phyloP scores from a whole-genome alignment of 2,113 vertebrate species.

The Galemys pyrenaicus region DNA sequence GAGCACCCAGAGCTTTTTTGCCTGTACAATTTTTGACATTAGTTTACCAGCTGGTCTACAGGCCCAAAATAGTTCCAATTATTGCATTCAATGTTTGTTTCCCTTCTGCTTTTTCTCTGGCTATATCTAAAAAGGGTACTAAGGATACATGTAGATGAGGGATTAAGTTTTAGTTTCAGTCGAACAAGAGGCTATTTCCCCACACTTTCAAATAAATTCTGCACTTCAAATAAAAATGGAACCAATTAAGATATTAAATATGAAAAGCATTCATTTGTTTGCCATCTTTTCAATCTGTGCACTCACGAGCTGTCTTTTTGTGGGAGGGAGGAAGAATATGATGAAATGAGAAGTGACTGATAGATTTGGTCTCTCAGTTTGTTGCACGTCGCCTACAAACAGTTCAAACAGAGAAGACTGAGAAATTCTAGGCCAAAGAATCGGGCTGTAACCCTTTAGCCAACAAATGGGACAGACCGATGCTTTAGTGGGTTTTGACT shows the following conservation, averaged over 20 bases:
- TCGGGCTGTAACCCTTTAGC: neutral
- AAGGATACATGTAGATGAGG: neutral
- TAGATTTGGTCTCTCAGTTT: neutral
- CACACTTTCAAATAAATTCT: neutral
- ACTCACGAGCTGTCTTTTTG: neutral
- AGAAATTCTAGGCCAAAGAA: slow-evolving; percentile 1
- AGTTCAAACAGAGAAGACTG: neutral
- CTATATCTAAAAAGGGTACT: neutral
- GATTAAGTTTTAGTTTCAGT: neutral
- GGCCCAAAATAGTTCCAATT: neutral
- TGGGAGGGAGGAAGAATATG: neutral
- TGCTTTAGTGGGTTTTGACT: neutral
- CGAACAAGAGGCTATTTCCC: neutral
- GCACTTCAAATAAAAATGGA: neutral
- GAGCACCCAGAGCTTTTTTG: neutral
- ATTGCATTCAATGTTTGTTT: neutral
- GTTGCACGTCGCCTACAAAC: neutral
- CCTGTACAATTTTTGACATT: neutral
- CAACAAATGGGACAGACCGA: neutral
- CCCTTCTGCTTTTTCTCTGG: slow-evolving; percentile 5
- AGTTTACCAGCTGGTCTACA: too few species aligned
- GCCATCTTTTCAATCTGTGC: neutral
- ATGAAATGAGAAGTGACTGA: neutral
- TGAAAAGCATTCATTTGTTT: neutral
- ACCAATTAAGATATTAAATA: neutral